A percentile compares a stretch with the other conserved stretches of the same genome.
These are phyloP conservation scores for Battus philenor DNA, from an alignment of 1,140 invertebrate species.

Conservation along the genomic window DNA sequence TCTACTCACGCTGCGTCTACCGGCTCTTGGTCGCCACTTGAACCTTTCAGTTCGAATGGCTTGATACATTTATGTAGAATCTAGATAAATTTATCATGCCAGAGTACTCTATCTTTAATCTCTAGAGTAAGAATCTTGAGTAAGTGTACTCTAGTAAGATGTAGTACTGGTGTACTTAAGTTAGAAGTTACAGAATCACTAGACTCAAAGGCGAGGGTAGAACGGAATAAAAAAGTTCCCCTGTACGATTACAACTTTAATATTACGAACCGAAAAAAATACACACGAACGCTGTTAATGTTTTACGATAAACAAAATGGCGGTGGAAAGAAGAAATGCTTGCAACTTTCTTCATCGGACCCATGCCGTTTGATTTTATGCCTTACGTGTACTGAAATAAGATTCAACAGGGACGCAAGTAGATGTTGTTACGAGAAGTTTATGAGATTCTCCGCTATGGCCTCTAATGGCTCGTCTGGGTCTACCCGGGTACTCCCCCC, in stretches of 20 bases:
- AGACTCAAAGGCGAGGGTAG: too few species aligned
- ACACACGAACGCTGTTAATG: constrained; percentile 32
- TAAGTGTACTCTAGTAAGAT: too few species aligned
- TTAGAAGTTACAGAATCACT: too few species aligned
- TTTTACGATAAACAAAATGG: constrained; percentile 40
- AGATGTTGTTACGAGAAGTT: constrained; percentile 24
- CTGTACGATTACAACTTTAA: constrained; percentile 30
- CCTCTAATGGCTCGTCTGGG: constrained; percentile 41
- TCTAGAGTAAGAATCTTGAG: too few species aligned
- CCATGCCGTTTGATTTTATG: constrained; percentile 10
- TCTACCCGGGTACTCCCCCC: constrained; percentile 17
- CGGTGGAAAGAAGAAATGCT: constrained; percentile 26
- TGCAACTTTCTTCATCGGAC: constrained; percentile 9
- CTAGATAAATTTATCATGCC: too few species aligned
- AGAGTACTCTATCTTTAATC: too few species aligned
- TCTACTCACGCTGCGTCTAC: too few species aligned
- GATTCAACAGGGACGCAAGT: background rate
- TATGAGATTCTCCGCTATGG: constrained; percentile 40
- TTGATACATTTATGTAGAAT: too few species aligned
- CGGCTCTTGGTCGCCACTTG: too few species aligned
- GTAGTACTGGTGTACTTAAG: too few species aligned
- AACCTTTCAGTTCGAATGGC: too few species aligned
- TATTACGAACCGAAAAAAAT: constrained; percentile 38
- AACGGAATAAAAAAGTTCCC: too few species aligned
- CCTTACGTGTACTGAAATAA: constrained; percentile 12